A percentile compares a stretch with the other conserved stretches of the same genome.
These are phyloP conservation scores for Apodemus speciosus DNA, from an alignment of 2,113 vertebrate species.

Conservation along the genomic window DNA sequence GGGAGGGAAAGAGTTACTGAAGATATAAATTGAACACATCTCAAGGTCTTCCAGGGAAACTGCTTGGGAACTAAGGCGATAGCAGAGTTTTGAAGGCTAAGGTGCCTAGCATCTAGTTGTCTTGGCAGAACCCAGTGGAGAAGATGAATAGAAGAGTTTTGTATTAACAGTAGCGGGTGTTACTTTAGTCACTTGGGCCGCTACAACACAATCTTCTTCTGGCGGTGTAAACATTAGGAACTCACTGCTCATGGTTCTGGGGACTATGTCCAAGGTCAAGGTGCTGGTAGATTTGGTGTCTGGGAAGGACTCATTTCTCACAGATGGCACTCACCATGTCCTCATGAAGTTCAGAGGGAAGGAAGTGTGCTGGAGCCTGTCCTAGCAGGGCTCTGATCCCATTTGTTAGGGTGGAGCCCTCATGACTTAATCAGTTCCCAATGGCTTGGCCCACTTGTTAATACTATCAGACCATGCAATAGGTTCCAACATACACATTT, in stretches of 20 bases:
- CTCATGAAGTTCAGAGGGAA: background rate
- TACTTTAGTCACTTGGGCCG: background rate
- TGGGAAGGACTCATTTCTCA: background rate
- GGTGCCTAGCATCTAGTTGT: background rate
- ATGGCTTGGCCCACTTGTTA: background rate
- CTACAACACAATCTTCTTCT: background rate
- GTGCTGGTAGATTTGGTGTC: background rate
- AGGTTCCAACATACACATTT: background rate
- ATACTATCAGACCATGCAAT: background rate
- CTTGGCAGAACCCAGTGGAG: constrained; percentile 29
- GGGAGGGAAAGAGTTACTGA: background rate
- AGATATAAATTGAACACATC: background rate
- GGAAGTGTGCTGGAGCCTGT: background rate
- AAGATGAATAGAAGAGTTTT: background rate
- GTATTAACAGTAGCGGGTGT: background rate
- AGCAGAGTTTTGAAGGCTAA: background rate
- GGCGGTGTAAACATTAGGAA: background rate
- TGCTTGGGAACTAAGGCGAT: background rate
- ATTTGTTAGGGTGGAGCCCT: background rate
- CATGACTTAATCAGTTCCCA: background rate
- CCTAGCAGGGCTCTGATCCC: background rate
- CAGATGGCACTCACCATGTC: background rate
- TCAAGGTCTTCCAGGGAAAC: background rate
- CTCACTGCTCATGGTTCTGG: background rate
- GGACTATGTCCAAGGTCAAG: background rate